Conservation (phyloP, 2,888 invertebrate genomes). For the Dicyrtomina minuta region DNA sequence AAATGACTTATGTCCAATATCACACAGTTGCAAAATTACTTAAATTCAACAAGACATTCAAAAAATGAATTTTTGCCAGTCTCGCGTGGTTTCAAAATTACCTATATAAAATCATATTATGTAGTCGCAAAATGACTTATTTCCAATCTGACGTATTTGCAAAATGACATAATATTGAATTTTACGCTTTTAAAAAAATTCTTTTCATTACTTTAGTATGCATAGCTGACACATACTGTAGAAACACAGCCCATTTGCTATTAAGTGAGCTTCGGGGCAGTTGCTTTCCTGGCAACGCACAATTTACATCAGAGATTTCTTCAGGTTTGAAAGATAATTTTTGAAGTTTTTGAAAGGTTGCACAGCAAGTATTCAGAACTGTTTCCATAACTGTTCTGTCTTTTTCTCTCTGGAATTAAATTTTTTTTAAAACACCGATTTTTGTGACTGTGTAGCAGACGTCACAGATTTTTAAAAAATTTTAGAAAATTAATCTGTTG, state of each 20-base stretch:
- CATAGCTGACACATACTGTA: slow-evolving; percentile 47
- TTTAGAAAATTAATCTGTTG: no score
- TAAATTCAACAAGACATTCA: no score
- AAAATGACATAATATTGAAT: not conserved
- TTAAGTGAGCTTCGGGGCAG: not conserved
- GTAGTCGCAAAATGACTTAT: no score
- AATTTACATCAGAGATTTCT: not conserved
- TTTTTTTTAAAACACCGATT: slow-evolving; percentile 4
- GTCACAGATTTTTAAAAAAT: no score
- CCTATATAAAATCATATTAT: no score
- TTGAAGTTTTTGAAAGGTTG: slow-evolving; percentile 48
- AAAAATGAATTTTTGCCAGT: no score
- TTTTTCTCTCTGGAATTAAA: slow-evolving; percentile 66
- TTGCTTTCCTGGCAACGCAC: no score
- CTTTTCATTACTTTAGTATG: slow-evolving; percentile 44
- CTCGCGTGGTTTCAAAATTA: no score
- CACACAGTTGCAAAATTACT: no score
- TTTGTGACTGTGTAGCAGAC: not conserved
- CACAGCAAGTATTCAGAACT: slow-evolving; percentile 74
- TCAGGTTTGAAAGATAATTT: not conserved
- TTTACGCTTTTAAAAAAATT: not conserved
- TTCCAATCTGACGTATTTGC: no score
- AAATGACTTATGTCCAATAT: no score
- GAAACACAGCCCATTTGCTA: slow-evolving; percentile 43
- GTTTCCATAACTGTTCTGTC: slow-evolving; percentile 87